Percentiles rank a stretch among this genome's conserved stretches.
These are phyloP conservation scores for Lophochroa leadbeateri DNA, from an alignment of 2,113 vertebrate genomes.

Conservation along the genomic window DNA sequence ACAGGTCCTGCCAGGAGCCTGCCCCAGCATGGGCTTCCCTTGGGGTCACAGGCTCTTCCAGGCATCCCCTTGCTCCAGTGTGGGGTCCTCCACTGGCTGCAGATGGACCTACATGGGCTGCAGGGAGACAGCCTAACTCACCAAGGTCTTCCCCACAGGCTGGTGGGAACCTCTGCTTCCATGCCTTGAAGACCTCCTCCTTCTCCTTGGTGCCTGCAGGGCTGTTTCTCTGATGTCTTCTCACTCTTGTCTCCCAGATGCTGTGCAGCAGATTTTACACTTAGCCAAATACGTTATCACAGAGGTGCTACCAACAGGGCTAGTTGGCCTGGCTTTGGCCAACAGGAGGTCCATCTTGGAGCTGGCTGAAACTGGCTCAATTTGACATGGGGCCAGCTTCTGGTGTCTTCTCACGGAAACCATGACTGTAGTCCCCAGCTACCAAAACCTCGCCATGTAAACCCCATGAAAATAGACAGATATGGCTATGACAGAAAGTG, in stretches of 20 bases:
- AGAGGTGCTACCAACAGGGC: fast-evolving
- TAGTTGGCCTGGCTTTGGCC: neutral
- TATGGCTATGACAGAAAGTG: neutral
- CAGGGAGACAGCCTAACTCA: neutral
- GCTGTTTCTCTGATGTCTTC: neutral
- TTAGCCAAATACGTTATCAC: neutral
- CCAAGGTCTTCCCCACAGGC: fast-evolving
- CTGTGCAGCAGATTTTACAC: neutral
- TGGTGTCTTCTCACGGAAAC: neutral
- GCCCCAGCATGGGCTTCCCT: fast-evolving
- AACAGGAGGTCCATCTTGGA: fast-evolving
- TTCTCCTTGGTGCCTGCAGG: neutral
- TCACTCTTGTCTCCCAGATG: neutral
- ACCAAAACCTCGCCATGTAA: neutral
- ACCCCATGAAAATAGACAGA: neutral
- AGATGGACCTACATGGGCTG: too few relatives aligned
- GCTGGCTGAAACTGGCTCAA: neutral
- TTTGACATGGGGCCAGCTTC: fast-evolving
- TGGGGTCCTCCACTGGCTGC: neutral
- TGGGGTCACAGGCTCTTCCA: neutral
- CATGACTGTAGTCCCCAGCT: fast-evolving
- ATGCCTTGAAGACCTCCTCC: neutral
- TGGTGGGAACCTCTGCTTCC: fast-evolving
- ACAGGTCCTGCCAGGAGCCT: neutral
- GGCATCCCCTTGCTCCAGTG: fast-evolving